Conservation (phyloP, 2,113 vertebrate genomes). For the Lepidothrix coronata region DNA sequence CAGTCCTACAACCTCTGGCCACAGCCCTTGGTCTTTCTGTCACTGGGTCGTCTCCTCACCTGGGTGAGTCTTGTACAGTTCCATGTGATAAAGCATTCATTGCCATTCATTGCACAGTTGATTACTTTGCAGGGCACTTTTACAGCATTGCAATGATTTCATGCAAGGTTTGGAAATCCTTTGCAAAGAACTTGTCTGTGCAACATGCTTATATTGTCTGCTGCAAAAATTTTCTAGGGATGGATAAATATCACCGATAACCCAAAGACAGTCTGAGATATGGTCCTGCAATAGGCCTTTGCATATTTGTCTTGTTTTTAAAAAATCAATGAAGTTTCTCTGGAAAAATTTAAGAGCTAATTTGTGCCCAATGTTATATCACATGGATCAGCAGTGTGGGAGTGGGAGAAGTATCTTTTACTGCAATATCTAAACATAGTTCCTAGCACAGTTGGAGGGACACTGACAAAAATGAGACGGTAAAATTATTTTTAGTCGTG, state of each 20-base stretch:
- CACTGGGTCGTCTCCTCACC: accelerated
- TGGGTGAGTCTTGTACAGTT: accelerated
- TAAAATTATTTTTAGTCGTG: neutral
- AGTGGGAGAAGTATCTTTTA: neutral
- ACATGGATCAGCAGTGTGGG: neutral
- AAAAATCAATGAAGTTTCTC: neutral
- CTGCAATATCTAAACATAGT: conserved; percentile 2
- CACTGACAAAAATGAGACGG: neutral
- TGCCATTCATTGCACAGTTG: accelerated
- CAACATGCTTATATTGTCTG: neutral
- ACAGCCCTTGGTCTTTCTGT: neutral
- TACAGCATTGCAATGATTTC: neutral
- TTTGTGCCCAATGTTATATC: neutral
- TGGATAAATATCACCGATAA: neutral
- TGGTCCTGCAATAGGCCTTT: neutral
- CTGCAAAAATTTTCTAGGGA: neutral
- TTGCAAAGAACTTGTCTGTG: neutral
- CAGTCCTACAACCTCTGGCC: too few relatives aligned
- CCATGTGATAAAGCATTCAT: accelerated
- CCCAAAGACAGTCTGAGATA: neutral
- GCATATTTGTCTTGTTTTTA: neutral
- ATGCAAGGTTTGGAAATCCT: neutral
- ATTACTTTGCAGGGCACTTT: neutral
- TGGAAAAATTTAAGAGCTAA: neutral
- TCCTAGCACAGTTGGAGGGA: neutral